Conservation (phyloP, 2,113 vertebrate genomes). For the Todiramphus saurophagus region DNA sequence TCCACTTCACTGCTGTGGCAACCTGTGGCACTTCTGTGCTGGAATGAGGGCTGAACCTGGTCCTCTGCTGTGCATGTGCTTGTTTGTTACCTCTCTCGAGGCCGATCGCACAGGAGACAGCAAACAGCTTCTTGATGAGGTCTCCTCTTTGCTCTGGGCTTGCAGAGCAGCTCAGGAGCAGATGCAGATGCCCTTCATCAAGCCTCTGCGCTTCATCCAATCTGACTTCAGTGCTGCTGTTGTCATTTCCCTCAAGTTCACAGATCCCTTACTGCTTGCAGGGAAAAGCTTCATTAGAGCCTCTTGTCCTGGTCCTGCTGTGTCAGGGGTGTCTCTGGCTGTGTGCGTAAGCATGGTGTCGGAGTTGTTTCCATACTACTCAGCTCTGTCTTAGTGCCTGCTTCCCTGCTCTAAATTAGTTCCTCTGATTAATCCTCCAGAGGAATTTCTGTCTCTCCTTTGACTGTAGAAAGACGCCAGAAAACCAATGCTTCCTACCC, state of each 20-base stretch:
- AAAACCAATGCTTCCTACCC: background rate
- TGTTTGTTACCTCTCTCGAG: background rate
- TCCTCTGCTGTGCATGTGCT: background rate
- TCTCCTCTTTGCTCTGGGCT: background rate
- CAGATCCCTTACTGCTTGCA: background rate
- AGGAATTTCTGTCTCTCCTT: background rate
- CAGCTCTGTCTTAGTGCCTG: background rate
- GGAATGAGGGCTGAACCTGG: background rate
- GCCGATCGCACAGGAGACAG: background rate
- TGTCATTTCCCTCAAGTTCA: background rate
- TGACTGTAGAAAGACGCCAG: background rate
- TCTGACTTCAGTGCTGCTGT: background rate
- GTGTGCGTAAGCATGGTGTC: background rate
- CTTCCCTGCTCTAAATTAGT: background rate
- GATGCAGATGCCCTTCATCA: background rate
- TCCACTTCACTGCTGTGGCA: background rate
- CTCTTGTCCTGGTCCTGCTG: background rate
- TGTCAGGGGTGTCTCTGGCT: rapidly evolving
- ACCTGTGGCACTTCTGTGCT: background rate
- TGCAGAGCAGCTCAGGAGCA: background rate
- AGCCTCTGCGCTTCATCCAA: background rate
- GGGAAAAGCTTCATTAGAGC: background rate
- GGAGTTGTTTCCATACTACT: background rate
- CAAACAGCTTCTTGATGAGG: background rate
- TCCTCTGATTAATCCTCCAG: slow-evolving; percentile 3